These are phyloP conservation scores for Thereva nobilitata DNA, from an alignment of 2,888 invertebrate genomes.

Conservation along the genomic window DNA sequence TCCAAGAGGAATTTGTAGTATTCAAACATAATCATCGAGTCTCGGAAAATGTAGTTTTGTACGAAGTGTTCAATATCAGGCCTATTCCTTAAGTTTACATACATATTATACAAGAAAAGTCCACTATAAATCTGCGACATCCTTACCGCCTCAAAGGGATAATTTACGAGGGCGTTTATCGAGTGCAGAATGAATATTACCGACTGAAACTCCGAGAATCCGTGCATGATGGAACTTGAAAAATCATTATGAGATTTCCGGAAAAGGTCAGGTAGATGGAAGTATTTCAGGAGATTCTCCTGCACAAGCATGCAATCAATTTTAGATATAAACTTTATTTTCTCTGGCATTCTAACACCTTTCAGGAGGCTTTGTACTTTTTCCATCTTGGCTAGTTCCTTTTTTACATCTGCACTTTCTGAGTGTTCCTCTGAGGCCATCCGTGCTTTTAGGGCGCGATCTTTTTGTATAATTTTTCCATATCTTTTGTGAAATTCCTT, in stretches of 20 bases:
- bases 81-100: constrained; percentile 65
- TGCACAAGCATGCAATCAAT: constrained; percentile 53
- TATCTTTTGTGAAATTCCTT: constrained; percentile 51
- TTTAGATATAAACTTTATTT: constrained; percentile 50
- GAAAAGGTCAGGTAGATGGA: constrained; percentile 54
- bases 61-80: constrained; percentile 62
- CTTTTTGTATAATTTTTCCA: constrained; percentile 50
- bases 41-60: constrained; percentile 58
- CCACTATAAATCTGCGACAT: constrained; percentile 73
- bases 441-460: constrained; percentile 41
- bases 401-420: neutral
- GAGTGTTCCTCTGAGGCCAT: neutral
- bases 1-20: constrained; percentile 51
- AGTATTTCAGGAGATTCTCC: constrained; percentile 52
- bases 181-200: constrained; percentile 53
- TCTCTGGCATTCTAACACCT: constrained; percentile 46
- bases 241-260: constrained; percentile 54
- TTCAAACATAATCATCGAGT: constrained; percentile 54
- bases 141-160: constrained; percentile 63
- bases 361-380: constrained; percentile 37
- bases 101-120: constrained; percentile 75
- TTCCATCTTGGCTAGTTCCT: constrained; percentile 44
- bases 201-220: constrained; percentile 56
- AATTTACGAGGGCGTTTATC: constrained; percentile 68
- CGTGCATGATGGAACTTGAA: constrained; percentile 52